These are phyloP conservation scores for Sturmia bella DNA, from an alignment of 2,888 invertebrate species.

Conservation along the genomic window DNA sequence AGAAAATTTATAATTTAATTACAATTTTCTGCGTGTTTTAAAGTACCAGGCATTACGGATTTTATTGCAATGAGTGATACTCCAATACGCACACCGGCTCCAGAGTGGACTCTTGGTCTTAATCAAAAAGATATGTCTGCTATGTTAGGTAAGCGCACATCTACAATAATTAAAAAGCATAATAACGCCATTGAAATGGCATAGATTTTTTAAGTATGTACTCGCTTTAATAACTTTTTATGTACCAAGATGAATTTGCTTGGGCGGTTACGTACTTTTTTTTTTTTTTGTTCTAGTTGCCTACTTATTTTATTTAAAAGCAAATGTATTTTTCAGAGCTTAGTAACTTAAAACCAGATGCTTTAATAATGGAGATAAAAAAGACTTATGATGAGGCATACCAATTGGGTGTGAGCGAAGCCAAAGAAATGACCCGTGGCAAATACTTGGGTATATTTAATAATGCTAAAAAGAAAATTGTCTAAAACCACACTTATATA, in stretches of 20 bases:
- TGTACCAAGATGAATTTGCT: too few species aligned
- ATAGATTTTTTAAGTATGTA: too few species aligned
- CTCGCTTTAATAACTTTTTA: too few species aligned
- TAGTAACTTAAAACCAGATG: slow-evolving; percentile 89
- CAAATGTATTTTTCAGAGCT: slow-evolving; percentile 83
- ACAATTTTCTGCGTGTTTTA: slow-evolving; percentile 62
- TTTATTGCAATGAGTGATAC: slow-evolving; percentile 88
- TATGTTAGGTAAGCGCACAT: slow-evolving; percentile 88
- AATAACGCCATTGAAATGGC: too few species aligned
- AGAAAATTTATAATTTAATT: not conserved
- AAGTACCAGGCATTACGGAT: slow-evolving; percentile 95
- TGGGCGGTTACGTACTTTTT: too few species aligned
- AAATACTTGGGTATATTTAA: slow-evolving; percentile 95
- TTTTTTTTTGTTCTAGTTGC: not conserved
- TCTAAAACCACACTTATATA: slow-evolving; percentile 26
- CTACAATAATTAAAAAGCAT: too few species aligned
- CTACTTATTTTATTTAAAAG: not conserved
- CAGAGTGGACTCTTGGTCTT: slow-evolving; percentile 87
- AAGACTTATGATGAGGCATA: slow-evolving; percentile 97
- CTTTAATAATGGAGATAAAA: slow-evolving; percentile 95
- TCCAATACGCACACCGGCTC: slow-evolving; percentile 82
- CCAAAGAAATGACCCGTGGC: slow-evolving; percentile 97
- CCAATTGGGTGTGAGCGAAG: slow-evolving; percentile 95
- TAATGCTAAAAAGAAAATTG: slow-evolving; percentile 75
- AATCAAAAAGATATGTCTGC: slow-evolving; percentile 88